Conservation (phyloP, 2,888 invertebrate genomes). For the Sericinus montela region DNA sequence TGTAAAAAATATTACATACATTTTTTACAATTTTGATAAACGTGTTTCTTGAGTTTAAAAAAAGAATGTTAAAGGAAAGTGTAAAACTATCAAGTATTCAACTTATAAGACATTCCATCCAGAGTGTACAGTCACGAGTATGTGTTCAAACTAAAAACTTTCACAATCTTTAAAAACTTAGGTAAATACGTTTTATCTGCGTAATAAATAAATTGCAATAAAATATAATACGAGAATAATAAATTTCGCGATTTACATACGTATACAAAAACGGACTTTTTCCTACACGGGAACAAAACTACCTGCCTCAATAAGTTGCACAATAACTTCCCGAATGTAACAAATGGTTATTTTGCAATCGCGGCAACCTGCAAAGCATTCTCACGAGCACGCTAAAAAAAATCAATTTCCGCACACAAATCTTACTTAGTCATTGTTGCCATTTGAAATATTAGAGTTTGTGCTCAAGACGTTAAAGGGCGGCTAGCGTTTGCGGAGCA, state of each 20-base stretch:
- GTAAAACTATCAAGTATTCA: no score
- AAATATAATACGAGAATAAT: no score
- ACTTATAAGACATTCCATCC: no score
- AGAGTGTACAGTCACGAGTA: no score
- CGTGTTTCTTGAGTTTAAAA: no score
- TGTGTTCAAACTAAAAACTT: no score
- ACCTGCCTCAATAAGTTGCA: constrained; percentile 36
- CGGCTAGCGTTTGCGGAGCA: constrained; percentile 42
- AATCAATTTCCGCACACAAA: constrained; percentile 79
- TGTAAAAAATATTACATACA: no score
- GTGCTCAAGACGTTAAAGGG: constrained; percentile 47
- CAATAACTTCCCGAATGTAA: constrained; percentile 49
- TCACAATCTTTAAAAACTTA: no score
- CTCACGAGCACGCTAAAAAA: constrained; percentile 64
- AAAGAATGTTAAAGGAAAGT: no score
- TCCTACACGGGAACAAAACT: constrained; percentile 3
- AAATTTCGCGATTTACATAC: not conserved
- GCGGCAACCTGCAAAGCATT: constrained; percentile 70
- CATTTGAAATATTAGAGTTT: constrained; percentile 66
- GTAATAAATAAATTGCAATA: no score
- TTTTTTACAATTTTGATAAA: no score
- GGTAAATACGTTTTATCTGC: no score
- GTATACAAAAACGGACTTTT: not conserved
- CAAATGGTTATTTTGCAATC: constrained; percentile 36
- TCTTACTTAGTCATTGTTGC: constrained; percentile 72